A percentile compares a stretch with the other conserved stretches of the same genome.
Evolutionary conservation across 92 coral and sea anemone genomes (phyloP).

Genomic region (Muricea muricata): DNA sequence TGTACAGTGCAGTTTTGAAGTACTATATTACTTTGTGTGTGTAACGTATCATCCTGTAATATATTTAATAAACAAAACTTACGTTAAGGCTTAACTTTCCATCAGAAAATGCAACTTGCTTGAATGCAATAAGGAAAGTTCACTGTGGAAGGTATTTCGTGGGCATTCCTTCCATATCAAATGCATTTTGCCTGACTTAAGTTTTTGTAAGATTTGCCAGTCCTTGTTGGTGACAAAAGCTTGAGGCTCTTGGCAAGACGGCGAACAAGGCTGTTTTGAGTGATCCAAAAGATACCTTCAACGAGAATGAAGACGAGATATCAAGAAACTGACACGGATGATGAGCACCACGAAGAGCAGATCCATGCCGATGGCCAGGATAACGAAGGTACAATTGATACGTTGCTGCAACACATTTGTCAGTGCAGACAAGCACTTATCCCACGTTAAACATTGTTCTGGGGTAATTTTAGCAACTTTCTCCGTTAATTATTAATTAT

Average conservation of each 20-base stretch:
- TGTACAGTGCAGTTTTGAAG: too few species aligned
- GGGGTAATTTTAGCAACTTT: too few species aligned
- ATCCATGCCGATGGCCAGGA: too few species aligned
- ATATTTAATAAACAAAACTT: not conserved
- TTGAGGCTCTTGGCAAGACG: not conserved
- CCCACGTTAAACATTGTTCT: too few species aligned
- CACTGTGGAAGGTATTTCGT: too few species aligned
- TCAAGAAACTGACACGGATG: not conserved
- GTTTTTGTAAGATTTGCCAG: slow-evolving; percentile 3
- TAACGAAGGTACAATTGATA: too few species aligned
- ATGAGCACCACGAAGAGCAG: not conserved
- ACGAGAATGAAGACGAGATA: not conserved
- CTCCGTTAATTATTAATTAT: too few species aligned
- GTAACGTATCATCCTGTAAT: too few species aligned
- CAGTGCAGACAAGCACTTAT: too few species aligned
- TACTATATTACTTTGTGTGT: too few species aligned
- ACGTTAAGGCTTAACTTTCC: not conserved
- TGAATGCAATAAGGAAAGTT: not conserved
- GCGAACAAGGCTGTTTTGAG: slow-evolving; percentile 11
- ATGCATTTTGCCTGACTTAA: slow-evolving; percentile 8
- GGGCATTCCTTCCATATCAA: slow-evolving; percentile 12
- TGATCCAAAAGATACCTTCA: not conserved
- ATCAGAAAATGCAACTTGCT: not conserved
- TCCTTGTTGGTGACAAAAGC: not conserved
- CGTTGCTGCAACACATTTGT: too few species aligned